A percentile compares a stretch with the other conserved stretches of the same genome.
phyloP scores from a whole-genome alignment of 2,113 vertebrate genomes.

The Ailuropoda melanoleuca region DNA sequence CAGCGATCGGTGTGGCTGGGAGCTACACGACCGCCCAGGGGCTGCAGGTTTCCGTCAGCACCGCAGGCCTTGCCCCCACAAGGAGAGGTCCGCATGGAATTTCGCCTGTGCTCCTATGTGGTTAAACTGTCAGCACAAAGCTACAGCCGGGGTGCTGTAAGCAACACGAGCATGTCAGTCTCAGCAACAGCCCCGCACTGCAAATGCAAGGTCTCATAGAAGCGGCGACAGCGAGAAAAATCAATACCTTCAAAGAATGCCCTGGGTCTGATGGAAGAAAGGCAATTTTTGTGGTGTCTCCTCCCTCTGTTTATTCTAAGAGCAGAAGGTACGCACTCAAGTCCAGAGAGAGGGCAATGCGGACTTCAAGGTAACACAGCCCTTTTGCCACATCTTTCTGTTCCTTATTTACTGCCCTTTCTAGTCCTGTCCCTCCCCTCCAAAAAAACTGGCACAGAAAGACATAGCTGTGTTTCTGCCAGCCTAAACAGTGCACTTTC shows the following conservation, averaged over 20 bases:
- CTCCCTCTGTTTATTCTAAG: neutral
- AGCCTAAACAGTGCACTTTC: neutral
- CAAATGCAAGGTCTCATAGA: neutral
- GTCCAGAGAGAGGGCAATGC: neutral
- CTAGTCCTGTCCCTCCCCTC: neutral
- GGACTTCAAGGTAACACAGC: neutral
- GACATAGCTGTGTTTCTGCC: neutral
- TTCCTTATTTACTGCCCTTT: conserved; percentile 41
- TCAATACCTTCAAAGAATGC: neutral
- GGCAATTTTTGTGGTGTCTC: neutral
- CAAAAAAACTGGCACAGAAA: neutral
- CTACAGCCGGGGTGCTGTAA: neutral
- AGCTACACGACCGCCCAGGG: neutral
- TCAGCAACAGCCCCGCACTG: too few species aligned
- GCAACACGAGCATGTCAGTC: neutral
- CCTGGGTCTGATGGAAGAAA: neutral
- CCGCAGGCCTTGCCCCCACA: neutral
- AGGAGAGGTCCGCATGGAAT: neutral
- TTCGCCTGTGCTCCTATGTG: neutral
- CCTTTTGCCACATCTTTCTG: neutral
- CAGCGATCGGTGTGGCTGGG: neutral
- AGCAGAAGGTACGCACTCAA: neutral
- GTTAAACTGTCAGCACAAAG: neutral
- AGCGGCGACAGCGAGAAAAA: neutral
- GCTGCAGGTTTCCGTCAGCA: neutral